Base-by-base conservation (phyloP, 2,888 invertebrate species). In the Drosophila bunnanda region DNA sequence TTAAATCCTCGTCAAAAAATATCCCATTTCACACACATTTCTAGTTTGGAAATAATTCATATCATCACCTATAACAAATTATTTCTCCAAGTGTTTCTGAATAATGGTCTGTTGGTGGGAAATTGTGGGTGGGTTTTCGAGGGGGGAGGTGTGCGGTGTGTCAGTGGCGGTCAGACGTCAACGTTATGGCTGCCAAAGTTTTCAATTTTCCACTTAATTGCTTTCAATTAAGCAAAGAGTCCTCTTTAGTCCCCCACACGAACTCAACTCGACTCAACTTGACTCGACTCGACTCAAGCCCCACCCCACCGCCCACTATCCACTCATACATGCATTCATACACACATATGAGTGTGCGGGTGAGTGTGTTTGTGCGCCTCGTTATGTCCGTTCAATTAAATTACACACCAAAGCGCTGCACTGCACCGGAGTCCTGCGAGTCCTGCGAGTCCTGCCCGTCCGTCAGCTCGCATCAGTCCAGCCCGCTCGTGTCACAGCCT, bases 361-460 rank as follows among this genome's bases (percentile, higher is more conserved):
- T 67, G 17, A n/a, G 32, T 66, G 55, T 32, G n/a, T n/a, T n/a
- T 66, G 56, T 52, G 70, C 13, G 70, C 38, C 62, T 78, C 78
- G 83, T 88, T 86, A 86, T 86, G 88, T 88, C 81, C 85, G 87
- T 85, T 85, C 88, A 88, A 85, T 85, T 85, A 85, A 85, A 85
- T 85, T 85, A 87, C 88, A 82, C 82, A 87, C 87, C 74, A 85
- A 86, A 87, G 85, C 78, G 69, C 71, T 56, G 54, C 62, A 57
- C 79, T 68, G 75, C 80, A 70, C 59, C 75, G 57, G 58, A 57
- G 62, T 62, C 64, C 64, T 72, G 54, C 46, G 58, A 57, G 62
- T 62, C 64, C 64, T 72, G 54, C 46, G 46, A 64, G 55, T 55
- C 50, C 72, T 61, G 62, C 36, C 64, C 30, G 39, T 32, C 41